Percentiles rank a stretch among this genome's conserved stretches.
Conservation (phyloP, 2,113 vertebrate genomes). For the Etheostoma cragini region DNA sequence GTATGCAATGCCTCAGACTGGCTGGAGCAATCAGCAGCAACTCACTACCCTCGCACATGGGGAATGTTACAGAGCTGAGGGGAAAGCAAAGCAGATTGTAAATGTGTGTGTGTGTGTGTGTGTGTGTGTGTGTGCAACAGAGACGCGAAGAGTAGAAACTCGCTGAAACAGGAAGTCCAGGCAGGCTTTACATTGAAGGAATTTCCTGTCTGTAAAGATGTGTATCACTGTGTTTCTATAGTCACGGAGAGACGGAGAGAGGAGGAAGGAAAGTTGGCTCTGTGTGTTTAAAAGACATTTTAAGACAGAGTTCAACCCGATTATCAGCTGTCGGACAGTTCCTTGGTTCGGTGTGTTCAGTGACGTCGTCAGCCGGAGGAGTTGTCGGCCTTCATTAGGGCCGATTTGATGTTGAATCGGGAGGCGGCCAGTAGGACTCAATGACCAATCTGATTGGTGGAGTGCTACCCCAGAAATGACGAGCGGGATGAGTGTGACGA, state of each 20-base stretch:
- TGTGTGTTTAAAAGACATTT: conserved; percentile 36
- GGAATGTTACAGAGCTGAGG: conserved; percentile 54
- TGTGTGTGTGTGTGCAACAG: conserved; percentile 7
- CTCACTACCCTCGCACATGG: conserved; percentile 54
- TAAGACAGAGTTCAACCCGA: conserved; percentile 21
- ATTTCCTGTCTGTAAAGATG: conserved; percentile 81
- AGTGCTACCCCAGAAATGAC: no score
- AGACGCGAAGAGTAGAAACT: conserved; percentile 37
- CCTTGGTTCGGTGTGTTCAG: no score
- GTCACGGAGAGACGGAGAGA: conserved; percentile 25
- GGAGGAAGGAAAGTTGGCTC: conserved; percentile 13
- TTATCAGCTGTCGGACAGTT: no score
- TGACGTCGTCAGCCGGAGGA: no score
- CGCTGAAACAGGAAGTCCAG: conserved; percentile 74
- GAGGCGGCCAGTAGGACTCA: no score
- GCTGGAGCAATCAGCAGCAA: conserved; percentile 57
- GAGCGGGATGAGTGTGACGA: no score
- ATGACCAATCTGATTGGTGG: no score
- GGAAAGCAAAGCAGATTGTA: conserved; percentile 13
- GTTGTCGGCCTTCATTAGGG: no score
- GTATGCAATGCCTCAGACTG: conserved; percentile 41
- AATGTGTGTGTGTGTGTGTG: conserved; percentile 20
- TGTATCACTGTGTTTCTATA: conserved; percentile 65
- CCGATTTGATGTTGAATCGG: no score
- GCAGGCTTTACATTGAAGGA: conserved; percentile 75